Conservation (phyloP, 2,113 vertebrate species). For the Sapayoa aenigma region DNA sequence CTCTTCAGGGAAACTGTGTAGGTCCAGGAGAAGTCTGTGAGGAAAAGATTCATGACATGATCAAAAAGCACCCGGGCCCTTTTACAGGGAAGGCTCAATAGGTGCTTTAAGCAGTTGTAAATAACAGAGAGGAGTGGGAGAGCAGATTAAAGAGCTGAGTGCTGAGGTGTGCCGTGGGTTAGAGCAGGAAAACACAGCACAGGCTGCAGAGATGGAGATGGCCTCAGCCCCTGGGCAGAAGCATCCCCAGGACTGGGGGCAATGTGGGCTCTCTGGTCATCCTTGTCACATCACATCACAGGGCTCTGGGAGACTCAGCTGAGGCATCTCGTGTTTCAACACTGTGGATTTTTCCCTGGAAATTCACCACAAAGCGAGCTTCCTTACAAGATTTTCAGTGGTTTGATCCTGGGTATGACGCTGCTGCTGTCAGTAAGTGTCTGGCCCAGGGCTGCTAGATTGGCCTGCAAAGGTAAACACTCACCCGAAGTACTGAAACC, state of each 20-base stretch:
- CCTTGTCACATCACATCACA: too few relatives aligned
- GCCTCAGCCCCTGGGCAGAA: accelerated
- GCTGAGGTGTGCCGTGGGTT: not conserved
- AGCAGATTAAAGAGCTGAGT: constrained; percentile 7
- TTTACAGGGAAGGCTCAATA: constrained; percentile 20
- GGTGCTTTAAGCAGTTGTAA: constrained; percentile 17
- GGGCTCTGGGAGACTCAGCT: not conserved
- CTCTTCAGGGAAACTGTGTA: not conserved
- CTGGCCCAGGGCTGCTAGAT: not conserved
- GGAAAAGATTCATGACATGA: constrained; percentile 51
- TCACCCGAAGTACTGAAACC: not conserved
- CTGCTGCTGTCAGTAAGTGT: not conserved
- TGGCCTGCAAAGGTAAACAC: not conserved
- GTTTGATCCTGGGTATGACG: not conserved
- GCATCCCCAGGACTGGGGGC: accelerated
- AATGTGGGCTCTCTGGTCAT: accelerated
- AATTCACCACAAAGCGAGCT: not conserved
- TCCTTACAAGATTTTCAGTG: not conserved
- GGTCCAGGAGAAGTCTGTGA: constrained; percentile 12
- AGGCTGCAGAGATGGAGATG: not conserved
- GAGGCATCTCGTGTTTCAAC: not conserved
- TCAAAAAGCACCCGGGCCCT: constrained; percentile 60
- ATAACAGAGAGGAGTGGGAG: not conserved
- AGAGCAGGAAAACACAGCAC: not conserved
- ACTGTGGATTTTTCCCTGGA: not conserved